Percentiles rank a stretch among this genome's conserved stretches.
phyloP scores from a whole-genome alignment of 2,113 vertebrate species.

The Bos indicus region DNA sequence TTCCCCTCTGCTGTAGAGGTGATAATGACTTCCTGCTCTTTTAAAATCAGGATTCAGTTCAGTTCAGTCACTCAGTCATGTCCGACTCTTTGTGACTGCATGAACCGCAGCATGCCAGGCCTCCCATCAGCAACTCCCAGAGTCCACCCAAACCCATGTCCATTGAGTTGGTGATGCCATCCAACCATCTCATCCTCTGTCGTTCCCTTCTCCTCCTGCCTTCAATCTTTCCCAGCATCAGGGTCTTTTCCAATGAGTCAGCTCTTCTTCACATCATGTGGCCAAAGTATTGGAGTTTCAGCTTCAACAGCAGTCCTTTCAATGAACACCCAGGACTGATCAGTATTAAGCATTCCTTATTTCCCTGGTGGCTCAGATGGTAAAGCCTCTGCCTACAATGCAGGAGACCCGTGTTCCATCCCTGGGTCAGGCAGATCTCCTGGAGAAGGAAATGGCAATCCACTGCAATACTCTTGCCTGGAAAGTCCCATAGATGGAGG shows the following conservation, averaged over 20 bases:
- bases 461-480: not conserved
- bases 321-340: not conserved
- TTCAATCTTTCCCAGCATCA: not conserved
- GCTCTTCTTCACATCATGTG: not conserved
- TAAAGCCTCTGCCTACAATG: not conserved
- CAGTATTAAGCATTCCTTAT: not conserved
- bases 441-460: not conserved
- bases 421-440: not conserved
- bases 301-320: not conserved
- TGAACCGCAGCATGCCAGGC: not conserved
- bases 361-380: not conserved
- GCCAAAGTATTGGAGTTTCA: not conserved
- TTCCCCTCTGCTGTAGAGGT: not conserved
- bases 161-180: not conserved
- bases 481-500: not conserved
- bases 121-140: not conserved
- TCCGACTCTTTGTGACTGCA: not conserved
- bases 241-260: not conserved
- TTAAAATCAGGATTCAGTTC: not conserved
- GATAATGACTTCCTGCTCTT: not conserved
- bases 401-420: not conserved
- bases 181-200: not conserved
- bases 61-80: not conserved
- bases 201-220: not conserved
- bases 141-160: not conserved